phyloP scores from a whole-genome alignment of 1,140 invertebrate species.

The Aporrectodea caliginosa region DNA sequence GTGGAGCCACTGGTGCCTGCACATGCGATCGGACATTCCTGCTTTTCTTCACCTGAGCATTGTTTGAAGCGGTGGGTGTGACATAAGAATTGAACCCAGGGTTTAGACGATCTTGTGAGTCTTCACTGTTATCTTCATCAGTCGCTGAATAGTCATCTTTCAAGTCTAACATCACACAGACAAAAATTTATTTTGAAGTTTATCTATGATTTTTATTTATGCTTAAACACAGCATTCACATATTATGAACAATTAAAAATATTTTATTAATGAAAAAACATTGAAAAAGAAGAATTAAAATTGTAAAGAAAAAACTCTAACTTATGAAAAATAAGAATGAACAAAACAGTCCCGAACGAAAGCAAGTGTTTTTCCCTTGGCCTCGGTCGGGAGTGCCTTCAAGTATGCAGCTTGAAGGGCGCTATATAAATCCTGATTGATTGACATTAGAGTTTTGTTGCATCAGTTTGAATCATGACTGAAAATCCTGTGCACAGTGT shows the following conservation, averaged over 20 bases:
- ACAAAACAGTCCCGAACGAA: background rate
- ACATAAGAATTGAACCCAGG: background rate
- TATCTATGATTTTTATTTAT: background rate
- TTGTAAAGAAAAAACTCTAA: background rate
- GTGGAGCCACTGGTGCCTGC: too few relatives aligned
- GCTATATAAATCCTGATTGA: too few relatives aligned
- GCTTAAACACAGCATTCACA: too few relatives aligned
- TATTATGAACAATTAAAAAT: too few relatives aligned
- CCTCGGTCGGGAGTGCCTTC: too few relatives aligned
- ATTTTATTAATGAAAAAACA: background rate
- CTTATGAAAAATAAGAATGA: background rate
- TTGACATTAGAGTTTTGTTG: too few relatives aligned
- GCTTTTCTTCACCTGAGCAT: background rate
- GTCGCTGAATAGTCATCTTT: background rate
- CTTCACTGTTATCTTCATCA: background rate
- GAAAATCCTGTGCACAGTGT: too few relatives aligned
- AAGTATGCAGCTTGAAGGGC: too few relatives aligned
- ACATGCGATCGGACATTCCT: background rate
- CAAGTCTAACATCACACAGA: background rate
- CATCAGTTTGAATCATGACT: too few relatives aligned
- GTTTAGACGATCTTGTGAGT: background rate
- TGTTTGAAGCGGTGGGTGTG: background rate
- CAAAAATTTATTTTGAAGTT: background rate
- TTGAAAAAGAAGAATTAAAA: background rate
- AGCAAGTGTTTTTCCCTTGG: background rate